Evolutionary conservation across 1,140 invertebrate species (phyloP), one percentile per base, ranked within the genome.

Genomic region (Zaprionus davidi): DNA sequence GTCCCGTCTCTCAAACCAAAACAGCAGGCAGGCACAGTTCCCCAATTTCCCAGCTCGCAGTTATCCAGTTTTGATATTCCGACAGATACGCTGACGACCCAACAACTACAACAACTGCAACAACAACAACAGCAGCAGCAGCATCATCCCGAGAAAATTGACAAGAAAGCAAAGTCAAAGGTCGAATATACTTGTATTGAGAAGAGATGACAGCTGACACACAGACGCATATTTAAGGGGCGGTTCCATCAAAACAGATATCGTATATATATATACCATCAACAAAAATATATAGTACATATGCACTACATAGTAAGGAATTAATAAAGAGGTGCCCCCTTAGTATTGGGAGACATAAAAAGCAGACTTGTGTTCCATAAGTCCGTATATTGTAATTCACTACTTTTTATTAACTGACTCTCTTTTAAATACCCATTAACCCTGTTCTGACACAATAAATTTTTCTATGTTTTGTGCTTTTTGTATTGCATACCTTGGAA

Each of bases 31-130:
- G 34, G 38, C 55, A 20, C 71, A 76, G 64, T 71, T 71, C 59
- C 57, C n/a, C 41, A 70, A 15, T 41, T n/a, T n/a, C 15, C n/a
- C n/a, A 7, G 36, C 41, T 59, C 20, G 15, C 20, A 31, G 34
- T 31, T 59, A 34, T 17, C 28, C 28, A 66, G 5, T 46, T 55
- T 44, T 63, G 59, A 70, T 58, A 76, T 46, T 20, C 44, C 69
- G 17, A 56, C 74, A 62, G 77, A 73, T 77, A 66, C 58, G 79
- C 79, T 81, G 79, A 81, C 79, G 76, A 65, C 73, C 70, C 67
- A 46, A 81, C 73, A 72, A 81, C 65, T 71, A 46, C 62, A 60
- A 55, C 24, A 75, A 81, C 62, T 67, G 34, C 53, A 60, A 55
- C 36, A 75, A 41, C 70, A 59, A 17, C 26, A 58, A n/a, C 44